These are phyloP conservation scores for Poecilia latipinna DNA, from an alignment of 2,113 vertebrate species.

Conservation along the genomic window DNA sequence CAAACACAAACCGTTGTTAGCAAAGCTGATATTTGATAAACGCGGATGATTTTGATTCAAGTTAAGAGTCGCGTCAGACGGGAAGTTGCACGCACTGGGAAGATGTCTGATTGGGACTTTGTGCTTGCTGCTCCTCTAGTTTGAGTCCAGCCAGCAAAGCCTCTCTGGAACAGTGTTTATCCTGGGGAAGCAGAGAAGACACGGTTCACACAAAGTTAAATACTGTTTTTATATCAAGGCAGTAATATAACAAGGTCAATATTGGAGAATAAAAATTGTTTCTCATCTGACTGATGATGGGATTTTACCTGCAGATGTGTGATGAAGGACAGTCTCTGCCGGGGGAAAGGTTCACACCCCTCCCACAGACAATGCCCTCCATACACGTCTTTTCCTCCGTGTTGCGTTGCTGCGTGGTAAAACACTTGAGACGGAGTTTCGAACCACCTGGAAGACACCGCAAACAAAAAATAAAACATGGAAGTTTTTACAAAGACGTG, in stretches of 20 bases:
- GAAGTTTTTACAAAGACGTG: not conserved
- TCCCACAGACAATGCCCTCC: slow-evolving; percentile 96
- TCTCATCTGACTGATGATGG: not conserved
- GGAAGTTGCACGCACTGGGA: slow-evolving; percentile 79
- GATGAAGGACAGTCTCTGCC: slow-evolving; percentile 98
- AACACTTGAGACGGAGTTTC: slow-evolving; percentile 98
- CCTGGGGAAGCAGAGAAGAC: slow-evolving; percentile 76
- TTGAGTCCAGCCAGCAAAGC: slow-evolving; percentile 95
- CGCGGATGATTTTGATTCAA: not conserved
- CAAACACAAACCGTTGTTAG: not conserved
- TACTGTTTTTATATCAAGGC: not conserved
- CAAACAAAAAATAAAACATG: not conserved
- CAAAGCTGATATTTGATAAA: not conserved
- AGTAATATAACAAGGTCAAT: not conserved
- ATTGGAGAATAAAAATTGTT: no score
- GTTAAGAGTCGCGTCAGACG: not conserved
- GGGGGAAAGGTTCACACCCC: slow-evolving; percentile 95
- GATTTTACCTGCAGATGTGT: slow-evolving; percentile 92
- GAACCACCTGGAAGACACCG: slow-evolving; percentile 88
- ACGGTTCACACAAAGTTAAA: not conserved
- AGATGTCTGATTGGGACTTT: slow-evolving; percentile 90
- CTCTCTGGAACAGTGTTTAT: slow-evolving; percentile 99
- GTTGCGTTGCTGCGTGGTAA: slow-evolving; percentile 95
- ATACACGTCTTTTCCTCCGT: slow-evolving; percentile 93
- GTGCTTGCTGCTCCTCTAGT: slow-evolving; percentile 93